Evolutionary conservation across 2,888 invertebrate genomes (phyloP), one percentile per base, ranked within the genome.

Genomic region (Coenonympha glycerion): DNA sequence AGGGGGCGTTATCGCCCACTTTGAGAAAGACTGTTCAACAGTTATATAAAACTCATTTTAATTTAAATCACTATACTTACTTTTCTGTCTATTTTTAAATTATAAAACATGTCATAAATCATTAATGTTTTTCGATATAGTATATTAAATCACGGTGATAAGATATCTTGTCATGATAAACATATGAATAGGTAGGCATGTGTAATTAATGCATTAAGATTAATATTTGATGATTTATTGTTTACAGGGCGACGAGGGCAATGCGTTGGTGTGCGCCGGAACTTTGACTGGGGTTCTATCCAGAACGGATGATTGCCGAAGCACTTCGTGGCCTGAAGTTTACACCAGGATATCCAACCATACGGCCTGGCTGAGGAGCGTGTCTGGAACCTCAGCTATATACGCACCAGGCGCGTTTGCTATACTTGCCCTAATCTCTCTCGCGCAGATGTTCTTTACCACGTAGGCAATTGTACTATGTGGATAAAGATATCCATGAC

Each of bases 301-400:
- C 22, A 16, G 62, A 2, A 64, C 61, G 0, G 69, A 68, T 47
- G 30, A 42, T 1, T 76, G 76, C 49, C 3, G 24, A 0, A 6
- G 39, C 2, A 59, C 62, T 0, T 56, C 68, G 0, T 63, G 42
- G 28, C 79, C 79, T 9, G 79, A 79, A 53, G 49, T 78, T 1
- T 79, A 77, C 55, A 70, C 73, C 2, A 64, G 73, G 21, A 66
- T 78, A 1, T 66, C 71, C 1, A 70, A 73, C 61, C 77, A 77
- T 47, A 69, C 71, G 0, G 53, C 58, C 0, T 78, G 75, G 76
- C 69, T 79, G 9, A 57, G 63, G 28, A 59, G 46, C 22, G 47
- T 73, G 9, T 70, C 75, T 1, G 68, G 67, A 3, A 64, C 68
- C 1, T 63, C 65, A 0, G 52, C 62, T n/a, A 56, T 64, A 13